Conservation (phyloP, 1,140 invertebrate genomes). For the Philaenus spumarius region DNA sequence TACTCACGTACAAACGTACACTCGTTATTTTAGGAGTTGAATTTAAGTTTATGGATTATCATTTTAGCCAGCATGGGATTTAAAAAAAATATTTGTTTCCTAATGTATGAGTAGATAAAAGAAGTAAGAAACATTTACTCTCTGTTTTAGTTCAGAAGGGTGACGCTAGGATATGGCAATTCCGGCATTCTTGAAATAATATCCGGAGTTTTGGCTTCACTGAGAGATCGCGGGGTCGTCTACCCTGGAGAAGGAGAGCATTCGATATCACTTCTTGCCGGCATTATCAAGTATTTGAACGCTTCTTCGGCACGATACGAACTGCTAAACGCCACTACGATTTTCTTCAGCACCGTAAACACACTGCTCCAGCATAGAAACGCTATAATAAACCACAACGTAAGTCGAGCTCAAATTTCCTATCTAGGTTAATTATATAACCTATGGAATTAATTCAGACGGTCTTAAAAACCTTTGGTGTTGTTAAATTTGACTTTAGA, state of each 20-base stretch:
- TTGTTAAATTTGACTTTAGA: no score
- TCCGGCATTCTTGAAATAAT: constrained; percentile 45
- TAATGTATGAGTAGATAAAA: no score
- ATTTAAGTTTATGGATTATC: background rate
- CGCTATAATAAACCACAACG: constrained; percentile 46
- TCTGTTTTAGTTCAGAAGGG: constrained; percentile 47
- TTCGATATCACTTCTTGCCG: constrained; percentile 42
- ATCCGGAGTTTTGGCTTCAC: constrained; percentile 37
- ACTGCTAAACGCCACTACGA: constrained; percentile 38
- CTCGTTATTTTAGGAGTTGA: no score
- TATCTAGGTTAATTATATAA: no score
- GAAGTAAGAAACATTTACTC: no score
- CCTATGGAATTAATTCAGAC: no score
- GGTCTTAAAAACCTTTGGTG: no score
- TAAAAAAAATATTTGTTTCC: no score
- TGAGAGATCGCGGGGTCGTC: constrained; percentile 40
- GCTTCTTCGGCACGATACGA: constrained; percentile 35
- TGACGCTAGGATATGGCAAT: constrained; percentile 59
- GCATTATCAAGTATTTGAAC: constrained; percentile 45
- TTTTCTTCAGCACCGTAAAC: constrained; percentile 44
- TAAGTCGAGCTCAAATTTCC: no score
- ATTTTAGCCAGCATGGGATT: background rate
- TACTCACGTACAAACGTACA: no score
- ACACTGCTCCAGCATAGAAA: constrained; percentile 41
- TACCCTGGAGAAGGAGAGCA: constrained; percentile 48